Evolutionary conservation across 2,797 vertebrate species (phyloP).

Genomic region (Periophthalmus magnuspinnatus): DNA sequence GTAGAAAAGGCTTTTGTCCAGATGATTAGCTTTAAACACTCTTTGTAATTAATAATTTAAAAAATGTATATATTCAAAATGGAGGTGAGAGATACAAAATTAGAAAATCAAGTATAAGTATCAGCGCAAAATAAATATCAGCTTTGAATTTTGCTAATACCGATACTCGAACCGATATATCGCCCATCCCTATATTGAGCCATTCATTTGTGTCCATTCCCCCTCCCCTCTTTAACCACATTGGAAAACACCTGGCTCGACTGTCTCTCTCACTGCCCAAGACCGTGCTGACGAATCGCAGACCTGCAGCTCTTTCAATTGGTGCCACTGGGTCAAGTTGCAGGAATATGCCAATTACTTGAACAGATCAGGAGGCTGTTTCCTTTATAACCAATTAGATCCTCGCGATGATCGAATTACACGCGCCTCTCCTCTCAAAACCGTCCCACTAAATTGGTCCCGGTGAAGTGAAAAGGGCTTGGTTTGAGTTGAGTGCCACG

Average conservation of each 20-base stretch:
- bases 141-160: too few relatives aligned
- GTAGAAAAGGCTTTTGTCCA: too few relatives aligned
- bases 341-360: conserved; percentile 99
- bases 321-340: conserved; percentile 89
- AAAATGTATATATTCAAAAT: too few relatives aligned
- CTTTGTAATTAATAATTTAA: too few relatives aligned
- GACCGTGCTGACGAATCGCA: conserved; percentile 94
- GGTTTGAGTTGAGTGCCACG: conserved; percentile 71
- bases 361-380: conserved; percentile 98
- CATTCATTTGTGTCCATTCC: neutral
- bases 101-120: too few relatives aligned
- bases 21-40: too few relatives aligned
- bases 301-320: conserved; percentile 83
- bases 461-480: conserved; percentile 71
- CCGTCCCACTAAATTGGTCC: conserved; percentile 78
- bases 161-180: neutral
- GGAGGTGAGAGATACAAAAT: too few relatives aligned
- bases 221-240: neutral
- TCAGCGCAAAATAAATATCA: too few relatives aligned
- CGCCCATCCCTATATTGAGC: neutral
- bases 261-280: conserved; percentile 86
- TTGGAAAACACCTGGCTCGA: conserved; percentile 75
- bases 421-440: conserved; percentile 49
- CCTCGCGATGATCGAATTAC: conserved; percentile 92
- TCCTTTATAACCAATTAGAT: conserved; percentile 98